phyloP scores from a whole-genome alignment of 2,888 invertebrate genomes.

The Cylindroiulus punctatus region DNA sequence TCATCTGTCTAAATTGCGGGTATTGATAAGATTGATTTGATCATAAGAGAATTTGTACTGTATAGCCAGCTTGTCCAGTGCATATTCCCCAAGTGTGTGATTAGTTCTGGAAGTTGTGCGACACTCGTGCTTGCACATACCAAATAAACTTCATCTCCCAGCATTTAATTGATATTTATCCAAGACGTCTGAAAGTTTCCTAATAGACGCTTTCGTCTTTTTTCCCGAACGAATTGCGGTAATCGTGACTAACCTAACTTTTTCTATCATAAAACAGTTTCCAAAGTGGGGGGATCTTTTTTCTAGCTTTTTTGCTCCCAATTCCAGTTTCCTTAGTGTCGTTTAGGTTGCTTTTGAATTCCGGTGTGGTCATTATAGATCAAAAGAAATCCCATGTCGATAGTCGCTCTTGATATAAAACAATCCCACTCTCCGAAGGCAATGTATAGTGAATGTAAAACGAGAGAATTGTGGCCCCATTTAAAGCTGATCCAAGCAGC shows the following conservation, averaged over 20 bases:
- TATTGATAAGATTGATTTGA: too few species aligned
- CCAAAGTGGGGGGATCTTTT: slow-evolving; percentile 3
- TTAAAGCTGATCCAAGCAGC: slow-evolving; percentile 14
- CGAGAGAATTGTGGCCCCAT: slow-evolving; percentile 21
- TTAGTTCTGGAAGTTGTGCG: not conserved
- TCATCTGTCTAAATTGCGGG: too few species aligned
- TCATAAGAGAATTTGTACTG: too few species aligned
- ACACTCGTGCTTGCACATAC: not conserved
- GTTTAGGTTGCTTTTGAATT: slow-evolving; percentile 32
- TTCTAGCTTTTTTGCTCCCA: not conserved
- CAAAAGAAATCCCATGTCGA: slow-evolving; percentile 27
- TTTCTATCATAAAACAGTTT: slow-evolving; percentile 32
- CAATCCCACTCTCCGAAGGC: slow-evolving; percentile 7
- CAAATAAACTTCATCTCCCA: not conserved
- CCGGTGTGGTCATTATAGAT: slow-evolving; percentile 27
- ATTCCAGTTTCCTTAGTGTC: slow-evolving; percentile 21
- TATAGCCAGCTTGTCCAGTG: too few species aligned
- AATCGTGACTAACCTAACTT: slow-evolving; percentile 27
- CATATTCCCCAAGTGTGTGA: too few species aligned
- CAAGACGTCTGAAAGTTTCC: not conserved
- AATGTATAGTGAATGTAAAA: slow-evolving; percentile 32
- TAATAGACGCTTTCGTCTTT: not conserved
- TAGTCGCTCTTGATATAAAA: slow-evolving; percentile 32
- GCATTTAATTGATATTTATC: not conserved
- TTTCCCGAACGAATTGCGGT: slow-evolving; percentile 21